phyloP scores from a whole-genome alignment of 2,797 vertebrate species.

The Macropodus opercularis region DNA sequence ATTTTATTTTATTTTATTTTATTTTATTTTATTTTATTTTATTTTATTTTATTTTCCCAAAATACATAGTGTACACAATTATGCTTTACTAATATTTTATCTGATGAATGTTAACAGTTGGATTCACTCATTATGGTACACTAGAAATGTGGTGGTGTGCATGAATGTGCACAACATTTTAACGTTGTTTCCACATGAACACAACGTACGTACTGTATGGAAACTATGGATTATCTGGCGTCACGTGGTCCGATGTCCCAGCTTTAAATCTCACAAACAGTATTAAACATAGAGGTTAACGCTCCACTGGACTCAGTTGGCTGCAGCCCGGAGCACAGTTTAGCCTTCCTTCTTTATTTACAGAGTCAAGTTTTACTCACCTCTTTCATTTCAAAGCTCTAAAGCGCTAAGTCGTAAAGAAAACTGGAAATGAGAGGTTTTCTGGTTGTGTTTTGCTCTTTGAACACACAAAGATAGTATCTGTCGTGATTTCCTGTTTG shows the following conservation, averaged over 20 bases:
- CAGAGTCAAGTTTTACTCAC: slow-evolving; percentile 2
- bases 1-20: too few relatives aligned
- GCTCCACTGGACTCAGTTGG: slow-evolving; percentile 6
- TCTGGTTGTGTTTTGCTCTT: neutral
- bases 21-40: too few relatives aligned
- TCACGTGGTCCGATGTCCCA: slow-evolving; percentile 23
- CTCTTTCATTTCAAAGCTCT: neutral
- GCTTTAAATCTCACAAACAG: slow-evolving; percentile 35
- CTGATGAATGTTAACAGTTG: too few relatives aligned
- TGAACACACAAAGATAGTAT: neutral
- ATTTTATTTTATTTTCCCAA: too few relatives aligned
- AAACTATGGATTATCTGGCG: slow-evolving; percentile 44
- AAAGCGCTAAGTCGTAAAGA: neutral
- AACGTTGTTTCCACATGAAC: slow-evolving; percentile 18
- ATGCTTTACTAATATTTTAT: too few relatives aligned
- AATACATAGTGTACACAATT: too few relatives aligned
- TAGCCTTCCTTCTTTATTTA: slow-evolving; percentile 6
- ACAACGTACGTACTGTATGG: slow-evolving; percentile 7
- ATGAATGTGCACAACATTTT: neutral
- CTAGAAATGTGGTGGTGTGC: too few relatives aligned
- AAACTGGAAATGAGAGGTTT: neutral
- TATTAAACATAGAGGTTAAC: slow-evolving; percentile 47
- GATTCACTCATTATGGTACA: too few relatives aligned
- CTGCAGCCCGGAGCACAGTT: slow-evolving; percentile 4
- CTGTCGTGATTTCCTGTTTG: neutral